Base-by-base conservation (phyloP, 2,888 invertebrate genomes). In the Sicus ferrugineus region DNA sequence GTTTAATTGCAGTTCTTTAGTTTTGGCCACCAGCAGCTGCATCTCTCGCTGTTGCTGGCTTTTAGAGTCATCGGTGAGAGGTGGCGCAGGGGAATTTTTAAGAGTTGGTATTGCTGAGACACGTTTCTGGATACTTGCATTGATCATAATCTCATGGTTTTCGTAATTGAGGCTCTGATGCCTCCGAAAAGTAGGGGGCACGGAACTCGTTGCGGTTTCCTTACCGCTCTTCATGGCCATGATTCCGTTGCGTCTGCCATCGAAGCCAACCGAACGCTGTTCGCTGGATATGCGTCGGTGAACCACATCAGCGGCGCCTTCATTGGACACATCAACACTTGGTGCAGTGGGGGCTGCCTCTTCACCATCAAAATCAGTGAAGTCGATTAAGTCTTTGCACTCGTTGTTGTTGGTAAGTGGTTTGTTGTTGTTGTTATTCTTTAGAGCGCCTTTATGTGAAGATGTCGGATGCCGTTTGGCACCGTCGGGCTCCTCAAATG, bases 231-330 rank as follows among this genome's bases (percentile, higher is more conserved):
- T 77, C 42, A 78, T 73, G 2, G 81, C 81, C 72, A 83, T 75
- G 2, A 86, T 86, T 28, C 86, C 86, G 73, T 86, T 85, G n/a
- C 86, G 80, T 1, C 86, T 76, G 0, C 86, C 86, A 77, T 86
- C 86, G 26, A 82, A 78, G 21, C 77, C 78, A 1, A 82, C 81
- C 48, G 80, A 80, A 56, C 85, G 79, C 71, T 85, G 83, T 50
- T 84, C 83, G 7, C 78, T 79, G 6, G 83, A 81, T 16, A 81
- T 78, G 62, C 83, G 78, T 6, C 86, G 80, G 72, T 83, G 85
- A 16, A 81, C 79, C 0, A 84, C 82, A 2, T 56, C 54, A 14
- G 14, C 46, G 7, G 77, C 78, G 34, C 78, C 78, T 42, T 81
- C 80, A 21, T 75, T 75, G 14, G 78, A 75, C 42, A 79, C 73